These are phyloP conservation scores for Indicator indicator DNA, from an alignment of 2,113 vertebrate species.

Conservation along the genomic window DNA sequence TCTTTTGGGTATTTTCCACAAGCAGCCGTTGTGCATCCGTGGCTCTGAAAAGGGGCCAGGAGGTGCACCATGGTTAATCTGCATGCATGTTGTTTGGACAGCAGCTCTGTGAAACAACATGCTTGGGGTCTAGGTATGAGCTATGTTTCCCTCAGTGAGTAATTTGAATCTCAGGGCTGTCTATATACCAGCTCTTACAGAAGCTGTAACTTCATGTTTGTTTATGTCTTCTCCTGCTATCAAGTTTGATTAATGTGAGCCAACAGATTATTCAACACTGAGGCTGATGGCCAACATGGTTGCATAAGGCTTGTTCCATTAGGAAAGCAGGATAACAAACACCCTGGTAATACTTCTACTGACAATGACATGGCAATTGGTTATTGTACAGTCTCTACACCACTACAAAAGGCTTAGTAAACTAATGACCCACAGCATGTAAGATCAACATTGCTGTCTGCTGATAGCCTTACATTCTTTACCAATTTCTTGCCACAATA, in stretches of 20 bases:
- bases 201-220: not conserved
- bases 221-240: not conserved
- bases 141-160: accelerated
- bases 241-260: not conserved
- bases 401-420: not conserved
- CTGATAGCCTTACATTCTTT: not conserved
- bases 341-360: not conserved
- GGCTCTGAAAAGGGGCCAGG: not conserved
- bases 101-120: not conserved
- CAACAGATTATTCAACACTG: not conserved
- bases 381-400: not conserved
- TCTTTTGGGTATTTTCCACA: not conserved
- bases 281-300: not conserved
- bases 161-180: not conserved
- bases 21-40: not conserved
- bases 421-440: not conserved
- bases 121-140: accelerated
- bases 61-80: not conserved
- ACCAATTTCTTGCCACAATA: not conserved
- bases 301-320: not conserved
- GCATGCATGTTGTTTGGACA: accelerated
- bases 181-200: not conserved
- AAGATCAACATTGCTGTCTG: not conserved
- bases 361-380: not conserved
- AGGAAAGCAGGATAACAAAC: not conserved